These are phyloP conservation scores for Deilephila elpenor DNA, from an alignment of 2,888 invertebrate species.

Conservation along the genomic window DNA sequence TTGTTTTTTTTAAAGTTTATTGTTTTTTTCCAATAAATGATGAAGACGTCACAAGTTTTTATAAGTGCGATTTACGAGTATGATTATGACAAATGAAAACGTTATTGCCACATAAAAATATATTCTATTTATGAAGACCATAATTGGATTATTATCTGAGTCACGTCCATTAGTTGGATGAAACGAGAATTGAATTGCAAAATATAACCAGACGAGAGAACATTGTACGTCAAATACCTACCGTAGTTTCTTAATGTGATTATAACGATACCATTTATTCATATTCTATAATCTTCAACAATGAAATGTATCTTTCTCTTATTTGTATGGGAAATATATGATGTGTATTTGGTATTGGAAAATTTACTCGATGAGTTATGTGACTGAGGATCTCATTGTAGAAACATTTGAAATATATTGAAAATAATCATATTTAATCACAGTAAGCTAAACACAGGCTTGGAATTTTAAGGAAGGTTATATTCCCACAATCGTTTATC, in stretches of 20 bases:
- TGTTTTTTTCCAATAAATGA: too few relatives aligned
- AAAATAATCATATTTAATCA: too few relatives aligned
- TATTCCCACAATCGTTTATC: too few relatives aligned
- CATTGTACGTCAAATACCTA: constrained; percentile 33
- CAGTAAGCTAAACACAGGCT: too few relatives aligned
- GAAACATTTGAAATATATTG: too few relatives aligned
- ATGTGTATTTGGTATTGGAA: too few relatives aligned
- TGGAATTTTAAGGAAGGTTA: too few relatives aligned
- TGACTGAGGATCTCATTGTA: too few relatives aligned
- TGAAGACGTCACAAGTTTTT: not conserved
- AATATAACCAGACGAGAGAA: constrained; percentile 45
- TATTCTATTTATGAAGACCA: constrained; percentile 51
- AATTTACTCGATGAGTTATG: too few relatives aligned
- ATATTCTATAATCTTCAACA: not conserved
- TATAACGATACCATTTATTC: constrained; percentile 36
- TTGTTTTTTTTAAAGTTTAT: too few relatives aligned
- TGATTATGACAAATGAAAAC: constrained; percentile 45
- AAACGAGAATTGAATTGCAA: constrained; percentile 59
- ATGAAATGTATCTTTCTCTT: constrained; percentile 24
- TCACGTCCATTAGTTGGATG: constrained; percentile 60
- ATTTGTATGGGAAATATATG: not conserved
- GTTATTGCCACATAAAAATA: constrained; percentile 39
- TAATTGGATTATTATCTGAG: constrained; percentile 59
- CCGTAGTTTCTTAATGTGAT: constrained; percentile 37
- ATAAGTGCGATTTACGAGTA: constrained; percentile 42